A percentile compares a stretch with the other conserved stretches of the same genome.
These are phyloP conservation scores for Passer montanus DNA, from an alignment of 2,113 vertebrate genomes.

Conservation along the genomic window DNA sequence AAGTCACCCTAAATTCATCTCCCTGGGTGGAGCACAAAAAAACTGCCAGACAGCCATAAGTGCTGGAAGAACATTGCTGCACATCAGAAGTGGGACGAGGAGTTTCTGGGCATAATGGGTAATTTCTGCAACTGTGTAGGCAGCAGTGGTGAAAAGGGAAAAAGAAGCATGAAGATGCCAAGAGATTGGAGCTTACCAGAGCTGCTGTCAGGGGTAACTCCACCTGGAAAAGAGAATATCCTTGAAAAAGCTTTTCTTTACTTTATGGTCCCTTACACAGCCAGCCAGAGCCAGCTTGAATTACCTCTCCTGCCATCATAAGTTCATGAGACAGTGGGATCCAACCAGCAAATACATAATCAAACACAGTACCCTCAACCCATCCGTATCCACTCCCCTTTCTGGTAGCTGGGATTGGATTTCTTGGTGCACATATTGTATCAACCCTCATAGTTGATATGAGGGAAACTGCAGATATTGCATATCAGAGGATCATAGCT, in stretches of 20 bases:
- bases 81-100: not conserved
- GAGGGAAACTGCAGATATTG: not conserved
- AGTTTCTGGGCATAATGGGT: not conserved
- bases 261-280: not conserved
- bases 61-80: not conserved
- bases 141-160: not conserved
- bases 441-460: not conserved
- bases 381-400: accelerated
- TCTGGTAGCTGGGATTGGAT: not conserved
- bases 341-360: not conserved
- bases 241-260: not conserved
- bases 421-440: not conserved
- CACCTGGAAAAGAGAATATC: slow-evolving; percentile 46
- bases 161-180: not conserved
- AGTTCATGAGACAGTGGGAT: not conserved
- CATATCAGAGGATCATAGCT: not conserved
- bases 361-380: not conserved
- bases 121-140: not conserved
- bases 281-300: not conserved
- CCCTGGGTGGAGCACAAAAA: not conserved
- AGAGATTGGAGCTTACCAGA: slow-evolving; percentile 14
- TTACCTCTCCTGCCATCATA: not conserved
- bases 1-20: not conserved
- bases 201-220: not conserved
- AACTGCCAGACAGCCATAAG: not conserved